A percentile compares a stretch with the other conserved stretches of the same genome.
phyloP scores from a whole-genome alignment of 2,797 vertebrate genomes.

The Atherinosoma microstoma region DNA sequence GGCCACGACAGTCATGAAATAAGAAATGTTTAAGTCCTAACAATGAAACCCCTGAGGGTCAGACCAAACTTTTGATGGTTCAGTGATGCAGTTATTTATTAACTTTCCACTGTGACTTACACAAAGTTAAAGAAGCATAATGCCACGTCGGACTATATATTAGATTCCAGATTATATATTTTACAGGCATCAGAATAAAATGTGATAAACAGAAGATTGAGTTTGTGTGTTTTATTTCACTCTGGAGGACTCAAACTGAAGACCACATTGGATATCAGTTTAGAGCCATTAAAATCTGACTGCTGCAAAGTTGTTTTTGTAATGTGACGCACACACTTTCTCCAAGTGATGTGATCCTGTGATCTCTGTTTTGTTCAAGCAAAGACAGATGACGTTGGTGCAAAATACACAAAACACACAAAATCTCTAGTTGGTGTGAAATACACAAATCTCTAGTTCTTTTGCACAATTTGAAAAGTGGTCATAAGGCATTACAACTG shows the following conservation, averaged over 20 bases:
- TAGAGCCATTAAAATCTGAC: not conserved
- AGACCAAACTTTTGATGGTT: not conserved
- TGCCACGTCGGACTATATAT: not conserved
- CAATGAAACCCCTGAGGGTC: not conserved
- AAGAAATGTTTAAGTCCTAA: not conserved
- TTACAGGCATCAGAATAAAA: not conserved
- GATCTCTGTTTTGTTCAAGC: conserved; percentile 39
- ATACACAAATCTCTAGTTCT: conserved; percentile 31
- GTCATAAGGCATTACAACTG: conserved; percentile 25
- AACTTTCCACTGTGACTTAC: not conserved
- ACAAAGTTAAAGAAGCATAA: not conserved
- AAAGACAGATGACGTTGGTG: conserved; percentile 52
- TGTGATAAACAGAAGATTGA: not conserved
- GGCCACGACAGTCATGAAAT: not conserved
- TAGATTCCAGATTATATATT: not conserved
- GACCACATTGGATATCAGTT: not conserved
- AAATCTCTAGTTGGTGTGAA: conserved; percentile 36
- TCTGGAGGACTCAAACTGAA: not conserved
- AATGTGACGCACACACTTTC: conserved; percentile 52
- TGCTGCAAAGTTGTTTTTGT: not conserved
- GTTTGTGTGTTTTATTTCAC: not conserved
- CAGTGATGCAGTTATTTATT: not conserved
- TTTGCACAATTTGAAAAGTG: conserved; percentile 27
- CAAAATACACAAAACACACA: conserved; percentile 19
- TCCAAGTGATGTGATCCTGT: conserved; percentile 30